phyloP scores from a whole-genome alignment of 2,888 invertebrate species.

The Ormyrus rosae region DNA sequence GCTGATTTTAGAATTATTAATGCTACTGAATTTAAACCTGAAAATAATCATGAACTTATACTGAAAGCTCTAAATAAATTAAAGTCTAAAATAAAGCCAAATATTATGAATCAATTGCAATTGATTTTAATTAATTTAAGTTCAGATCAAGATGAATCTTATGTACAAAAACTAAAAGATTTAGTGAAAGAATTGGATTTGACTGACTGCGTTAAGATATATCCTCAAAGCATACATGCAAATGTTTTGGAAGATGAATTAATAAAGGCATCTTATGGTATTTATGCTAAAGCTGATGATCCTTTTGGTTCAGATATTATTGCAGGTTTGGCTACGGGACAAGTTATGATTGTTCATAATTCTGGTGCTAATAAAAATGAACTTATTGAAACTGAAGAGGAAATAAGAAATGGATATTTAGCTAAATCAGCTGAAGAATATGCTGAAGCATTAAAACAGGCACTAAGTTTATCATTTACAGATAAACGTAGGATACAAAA shows the following conservation, averaged over 20 bases:
- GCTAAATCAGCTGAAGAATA: constrained; percentile 88
- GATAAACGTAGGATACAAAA: constrained; percentile 81
- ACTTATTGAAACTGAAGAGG: constrained; percentile 82
- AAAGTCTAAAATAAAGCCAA: constrained; percentile 83
- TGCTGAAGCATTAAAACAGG: constrained; percentile 83
- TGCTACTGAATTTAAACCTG: constrained; percentile 96
- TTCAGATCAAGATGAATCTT: constrained; percentile 85
- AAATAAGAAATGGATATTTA: constrained; percentile 86
- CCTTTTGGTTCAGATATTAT: constrained; percentile 99
- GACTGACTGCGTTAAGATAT: constrained; percentile 90
- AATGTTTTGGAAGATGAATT: constrained; percentile 86
- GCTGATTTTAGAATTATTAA: constrained; percentile 86
- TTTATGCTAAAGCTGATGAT: constrained; percentile 99
- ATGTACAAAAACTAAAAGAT: constrained; percentile 89
- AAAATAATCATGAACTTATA: constrained; percentile 97
- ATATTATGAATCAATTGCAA: constrained; percentile 83
- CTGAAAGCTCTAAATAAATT: constrained; percentile 89
- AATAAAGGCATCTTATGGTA: constrained; percentile 84
- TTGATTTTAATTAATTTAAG: constrained; percentile 94
- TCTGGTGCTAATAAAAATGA: constrained; percentile 91
- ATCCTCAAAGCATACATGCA: constrained; percentile 89
- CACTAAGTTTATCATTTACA: constrained; percentile 80
- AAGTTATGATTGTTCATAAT: constrained; percentile 92
- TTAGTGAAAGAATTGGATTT: constrained; percentile 88
- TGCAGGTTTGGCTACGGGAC: constrained; percentile 97